Evolutionary conservation across 1,140 invertebrate genomes (phyloP).

Genomic region (Diabrotica undecimpunctata): DNA sequence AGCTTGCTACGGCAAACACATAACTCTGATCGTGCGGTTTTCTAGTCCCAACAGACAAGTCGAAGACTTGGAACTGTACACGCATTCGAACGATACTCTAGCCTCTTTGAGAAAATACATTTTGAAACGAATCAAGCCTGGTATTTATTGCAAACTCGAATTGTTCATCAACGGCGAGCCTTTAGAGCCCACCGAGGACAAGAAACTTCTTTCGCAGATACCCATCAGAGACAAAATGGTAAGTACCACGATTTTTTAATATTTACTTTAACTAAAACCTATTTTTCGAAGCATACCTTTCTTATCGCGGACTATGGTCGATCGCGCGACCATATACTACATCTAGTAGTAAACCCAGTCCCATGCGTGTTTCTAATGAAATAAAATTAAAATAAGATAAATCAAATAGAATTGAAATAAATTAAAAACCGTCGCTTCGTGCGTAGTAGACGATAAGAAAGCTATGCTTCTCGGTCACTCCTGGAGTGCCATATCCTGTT

Average conservation of each 20-base stretch:
- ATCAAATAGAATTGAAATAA: no score
- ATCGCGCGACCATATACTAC: no score
- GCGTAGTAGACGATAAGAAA: no score
- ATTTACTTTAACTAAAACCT: not conserved
- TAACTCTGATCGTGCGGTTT: constrained; percentile 81
- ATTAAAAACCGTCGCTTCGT: no score
- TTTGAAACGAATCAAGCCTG: constrained; percentile 68
- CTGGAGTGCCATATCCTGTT: no score
- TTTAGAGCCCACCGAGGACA: constrained; percentile 82
- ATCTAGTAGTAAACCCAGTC: no score
- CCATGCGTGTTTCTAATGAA: no score
- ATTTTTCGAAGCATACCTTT: no score
- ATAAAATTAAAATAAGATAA: no score
- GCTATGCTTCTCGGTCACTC: no score
- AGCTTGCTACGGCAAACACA: constrained; percentile 85
- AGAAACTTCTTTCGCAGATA: constrained; percentile 83
- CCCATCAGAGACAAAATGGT: constrained; percentile 89
- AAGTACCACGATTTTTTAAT: constrained; percentile 28
- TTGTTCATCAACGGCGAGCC: constrained; percentile 86
- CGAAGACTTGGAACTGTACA: constrained; percentile 89
- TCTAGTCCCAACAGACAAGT: constrained; percentile 84
- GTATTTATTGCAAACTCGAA: constrained; percentile 81
- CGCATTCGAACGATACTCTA: constrained; percentile 92
- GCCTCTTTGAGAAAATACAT: constrained; percentile 75
- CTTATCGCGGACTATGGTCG: no score